Evolutionary conservation across 1,140 invertebrate genomes (phyloP), one percentile per base, ranked within the genome.

Genomic region (Eumaeus atala): DNA sequence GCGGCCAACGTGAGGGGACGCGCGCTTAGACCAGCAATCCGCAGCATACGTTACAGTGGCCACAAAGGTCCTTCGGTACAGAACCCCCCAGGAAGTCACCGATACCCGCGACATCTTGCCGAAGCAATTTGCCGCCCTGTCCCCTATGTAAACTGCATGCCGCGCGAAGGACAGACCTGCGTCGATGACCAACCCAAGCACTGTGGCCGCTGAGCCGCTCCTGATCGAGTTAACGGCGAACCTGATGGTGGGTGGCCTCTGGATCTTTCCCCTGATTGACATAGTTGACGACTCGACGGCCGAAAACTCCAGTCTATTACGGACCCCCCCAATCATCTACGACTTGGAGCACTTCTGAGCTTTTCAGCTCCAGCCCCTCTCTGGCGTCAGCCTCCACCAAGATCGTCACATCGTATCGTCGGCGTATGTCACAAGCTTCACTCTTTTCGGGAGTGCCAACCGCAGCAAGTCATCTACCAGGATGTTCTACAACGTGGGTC

Each of bases 331-430:
- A 81, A 0, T 57, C 56, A 0, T 9, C 8, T 0, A 75, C 28
- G 6, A 54, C 17, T 3, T 3, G n/a, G 18, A 66, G 21, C 5
- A 54, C 11, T 2, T 59, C 34, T 0, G 49, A 47, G 7, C 42
- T 52, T 5, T 59, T 56, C 4, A 49, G 50, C 54, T 80, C 74
- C 0, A 84, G 44, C 14, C 62, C 60, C 9, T 38, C 51, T 16
- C 66, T 61, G 3, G 63, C 61, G 3, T 67, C 48, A 0, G 66
- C 77, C 16, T 67, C 62, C 3, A 81, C 58, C 1, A 79, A 7
- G 0, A 81, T 12, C 1, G 70, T 66, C 8, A 77, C 58, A 21
- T 87, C 84, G 28, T 86, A 21, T 87, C 84, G 28, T 86, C 82
- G 0, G 82, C 82, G 28, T 84, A 87, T 0, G 73, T 83, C 9